Evolutionary conservation across 2,888 invertebrate species (phyloP).

Genomic region (Entomobrya multifasciata): DNA sequence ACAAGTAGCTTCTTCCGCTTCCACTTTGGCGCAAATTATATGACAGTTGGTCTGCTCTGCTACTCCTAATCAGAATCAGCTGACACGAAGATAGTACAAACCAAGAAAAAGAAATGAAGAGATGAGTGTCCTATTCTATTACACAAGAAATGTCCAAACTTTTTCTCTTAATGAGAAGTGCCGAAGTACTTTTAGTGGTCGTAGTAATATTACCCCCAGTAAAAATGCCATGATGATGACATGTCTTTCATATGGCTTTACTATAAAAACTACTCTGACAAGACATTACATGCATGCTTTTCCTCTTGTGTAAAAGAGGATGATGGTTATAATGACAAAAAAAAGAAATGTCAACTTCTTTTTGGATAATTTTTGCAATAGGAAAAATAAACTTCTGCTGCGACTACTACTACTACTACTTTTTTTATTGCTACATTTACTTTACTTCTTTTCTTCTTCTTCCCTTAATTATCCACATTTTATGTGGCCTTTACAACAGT

Average conservation of each 20-base stretch:
- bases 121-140: conserved; percentile 1
- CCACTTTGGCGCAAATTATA: conserved; percentile 37
- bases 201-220: conserved; percentile 15
- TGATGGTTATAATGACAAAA: not conserved
- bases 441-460: conserved; percentile 12
- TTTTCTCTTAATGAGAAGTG: conserved; percentile 34
- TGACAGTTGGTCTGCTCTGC: conserved; percentile 47
- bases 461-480: conserved; percentile 35
- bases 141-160: conserved; percentile 21
- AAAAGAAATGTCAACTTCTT: conserved; percentile 15
- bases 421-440: conserved; percentile 13
- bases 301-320: not conserved
- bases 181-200: not conserved
- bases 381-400: not conserved
- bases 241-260: conserved; percentile 7
- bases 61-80: not conserved
- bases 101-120: not conserved
- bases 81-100: conserved; percentile 5
- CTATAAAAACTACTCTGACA: not conserved
- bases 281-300: conserved; percentile 2
- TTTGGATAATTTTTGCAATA: conserved; percentile 6
- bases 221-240: conserved; percentile 36
- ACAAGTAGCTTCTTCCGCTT: conserved; percentile 1
- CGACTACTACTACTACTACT: not conserved
- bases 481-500: conserved; percentile 6